A percentile compares a stretch with the other conserved stretches of the same genome.
Evolutionary conservation across 2,797 vertebrate species (phyloP).

Genomic region (Eidolon dupreanum): DNA sequence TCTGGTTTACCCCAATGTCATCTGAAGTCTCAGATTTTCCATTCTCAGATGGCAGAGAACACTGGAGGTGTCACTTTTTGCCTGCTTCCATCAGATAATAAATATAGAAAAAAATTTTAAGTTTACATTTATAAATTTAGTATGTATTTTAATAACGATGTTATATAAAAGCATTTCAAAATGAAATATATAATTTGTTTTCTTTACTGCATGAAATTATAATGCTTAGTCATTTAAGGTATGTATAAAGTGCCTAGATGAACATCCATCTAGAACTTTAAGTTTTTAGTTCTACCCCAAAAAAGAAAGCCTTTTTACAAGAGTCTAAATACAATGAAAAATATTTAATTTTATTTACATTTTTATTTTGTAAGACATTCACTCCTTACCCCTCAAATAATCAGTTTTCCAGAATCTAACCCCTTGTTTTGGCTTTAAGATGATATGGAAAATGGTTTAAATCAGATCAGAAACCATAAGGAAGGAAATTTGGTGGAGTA

Average conservation of each 20-base stretch:
- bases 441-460: constrained; percentile 48
- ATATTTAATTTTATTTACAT: constrained; percentile 32
- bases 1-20: background rate
- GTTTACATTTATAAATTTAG: constrained; percentile 40
- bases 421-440: constrained; percentile 13
- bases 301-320: background rate
- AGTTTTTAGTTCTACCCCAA: background rate
- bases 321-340: constrained; percentile 39
- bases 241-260: background rate
- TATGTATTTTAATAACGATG: constrained; percentile 9
- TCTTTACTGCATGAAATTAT: background rate
- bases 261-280: background rate
- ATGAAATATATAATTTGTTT: constrained; percentile 3
- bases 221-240: background rate
- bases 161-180: constrained; percentile 37
- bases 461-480: constrained; percentile 30
- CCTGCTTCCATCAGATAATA: background rate
- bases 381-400: background rate
- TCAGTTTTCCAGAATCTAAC: constrained; percentile 29
- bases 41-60: background rate
- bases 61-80: background rate
- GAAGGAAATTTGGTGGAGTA: background rate
- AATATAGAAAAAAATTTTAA: background rate
- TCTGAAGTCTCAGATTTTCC: constrained; percentile 23
- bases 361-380: constrained; percentile 6